A percentile compares a stretch with the other conserved stretches of the same genome.
These are phyloP conservation scores for Corticium candelabrum DNA, from an alignment of 37 sponge, comb jelly and placozoan species.

Conservation along the genomic window DNA sequence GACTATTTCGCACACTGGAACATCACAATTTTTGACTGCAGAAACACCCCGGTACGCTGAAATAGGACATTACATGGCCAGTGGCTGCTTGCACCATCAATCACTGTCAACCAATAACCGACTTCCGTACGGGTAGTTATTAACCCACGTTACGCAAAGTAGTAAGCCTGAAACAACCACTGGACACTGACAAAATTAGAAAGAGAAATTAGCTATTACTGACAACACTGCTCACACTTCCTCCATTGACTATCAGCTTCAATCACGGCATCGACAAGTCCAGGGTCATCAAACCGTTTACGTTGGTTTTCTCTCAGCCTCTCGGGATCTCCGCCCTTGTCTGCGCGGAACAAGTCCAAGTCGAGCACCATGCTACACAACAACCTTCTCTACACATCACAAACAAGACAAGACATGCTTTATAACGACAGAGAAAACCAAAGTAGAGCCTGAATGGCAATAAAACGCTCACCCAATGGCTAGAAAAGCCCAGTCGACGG, in stretches of 20 bases:
- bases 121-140: no score
- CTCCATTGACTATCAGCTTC: constrained; percentile 86
- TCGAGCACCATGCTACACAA: constrained; percentile 55
- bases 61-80: no score
- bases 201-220: not conserved
- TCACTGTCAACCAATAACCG: no score
- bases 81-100: no score
- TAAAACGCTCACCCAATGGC: not conserved
- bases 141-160: no score
- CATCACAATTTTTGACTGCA: no score
- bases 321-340: constrained; percentile 96
- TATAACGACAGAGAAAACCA: no score
- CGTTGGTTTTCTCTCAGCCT: constrained; percentile 71
- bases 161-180: no score
- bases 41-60: no score
- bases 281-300: constrained; percentile 82
- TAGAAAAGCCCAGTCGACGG: no score
- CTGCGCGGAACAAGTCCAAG: constrained; percentile 76
- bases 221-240: constrained; percentile 43
- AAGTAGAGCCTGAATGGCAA: not conserved
- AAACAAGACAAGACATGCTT: not conserved
- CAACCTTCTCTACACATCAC: not conserved
- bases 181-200: not conserved
- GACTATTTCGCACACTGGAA: no score
- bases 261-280: constrained; percentile 81